phyloP scores from a whole-genome alignment of 2,888 invertebrate genomes.

The Sclerodermus sp. region DNA sequence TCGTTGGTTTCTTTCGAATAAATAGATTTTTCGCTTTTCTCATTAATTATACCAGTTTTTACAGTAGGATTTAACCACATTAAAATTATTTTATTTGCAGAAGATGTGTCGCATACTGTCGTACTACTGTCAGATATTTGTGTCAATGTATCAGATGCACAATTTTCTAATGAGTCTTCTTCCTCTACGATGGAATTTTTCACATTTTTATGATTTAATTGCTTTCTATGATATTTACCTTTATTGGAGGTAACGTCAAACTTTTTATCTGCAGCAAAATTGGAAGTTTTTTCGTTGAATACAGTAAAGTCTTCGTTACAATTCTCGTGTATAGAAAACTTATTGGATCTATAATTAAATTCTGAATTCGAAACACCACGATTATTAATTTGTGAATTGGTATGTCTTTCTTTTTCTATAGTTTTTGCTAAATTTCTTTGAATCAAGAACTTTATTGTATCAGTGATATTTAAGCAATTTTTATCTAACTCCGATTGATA shows the following conservation, averaged over 20 bases:
- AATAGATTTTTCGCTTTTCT: too few relatives aligned
- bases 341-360: slow-evolving; percentile 1
- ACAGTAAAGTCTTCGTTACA: slow-evolving; percentile 11
- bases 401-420: slow-evolving; percentile 9
- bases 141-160: not conserved
- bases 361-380: slow-evolving; percentile 1
- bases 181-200: slow-evolving; percentile 8
- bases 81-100: slow-evolving; percentile 35
- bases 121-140: slow-evolving; percentile 19
- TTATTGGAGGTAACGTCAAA: too few relatives aligned
- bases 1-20: too few relatives aligned
- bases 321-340: slow-evolving; percentile 23
- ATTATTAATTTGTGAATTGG: slow-evolving; percentile 11
- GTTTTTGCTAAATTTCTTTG: slow-evolving; percentile 5
- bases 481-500: too few relatives aligned
- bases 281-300: not conserved
- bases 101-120: slow-evolving; percentile 28
- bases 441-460: slow-evolving; percentile 22
- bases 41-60: too few relatives aligned
- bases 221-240: too few relatives aligned
- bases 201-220: not conserved
- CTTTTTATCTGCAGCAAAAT: too few relatives aligned
- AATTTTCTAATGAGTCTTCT: slow-evolving; percentile 22
- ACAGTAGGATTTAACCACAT: too few relatives aligned
- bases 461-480: not conserved